These are phyloP conservation scores for Mesocricetus auratus DNA, from an alignment of 2,113 vertebrate genomes.

Conservation along the genomic window DNA sequence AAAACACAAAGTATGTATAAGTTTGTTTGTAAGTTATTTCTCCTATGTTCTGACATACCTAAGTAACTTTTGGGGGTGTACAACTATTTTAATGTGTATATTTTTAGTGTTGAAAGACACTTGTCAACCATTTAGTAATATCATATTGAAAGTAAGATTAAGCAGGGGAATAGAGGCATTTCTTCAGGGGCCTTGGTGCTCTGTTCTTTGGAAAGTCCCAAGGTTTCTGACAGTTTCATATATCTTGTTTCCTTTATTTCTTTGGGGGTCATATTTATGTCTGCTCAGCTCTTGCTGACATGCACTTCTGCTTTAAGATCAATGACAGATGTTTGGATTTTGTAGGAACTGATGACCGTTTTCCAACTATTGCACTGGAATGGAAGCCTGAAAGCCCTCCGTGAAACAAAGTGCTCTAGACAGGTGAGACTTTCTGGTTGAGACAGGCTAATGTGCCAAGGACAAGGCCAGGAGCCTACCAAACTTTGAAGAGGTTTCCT, in stretches of 20 bases:
- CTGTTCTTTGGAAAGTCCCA: background rate
- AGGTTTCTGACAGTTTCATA: background rate
- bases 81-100: background rate
- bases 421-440: conserved; percentile 86
- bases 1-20: background rate
- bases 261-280: background rate
- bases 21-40: conserved; percentile 19
- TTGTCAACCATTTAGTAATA: background rate
- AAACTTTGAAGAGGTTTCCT: background rate
- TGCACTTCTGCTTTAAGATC: background rate
- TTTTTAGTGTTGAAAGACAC: conserved; percentile 39
- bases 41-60: background rate
- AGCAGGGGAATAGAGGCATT: background rate
- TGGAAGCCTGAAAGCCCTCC: conserved; percentile 91
- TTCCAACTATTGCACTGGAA: conserved; percentile 95
- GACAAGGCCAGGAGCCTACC: background rate
- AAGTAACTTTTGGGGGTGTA: background rate
- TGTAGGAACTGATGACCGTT: conserved; percentile 93
- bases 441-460: background rate
- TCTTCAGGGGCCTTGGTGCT: background rate
- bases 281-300: background rate
- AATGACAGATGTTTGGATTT: conserved; percentile 61
- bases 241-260: background rate
- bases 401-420: conserved; percentile 90
- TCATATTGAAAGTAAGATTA: background rate